Percentiles rank a stretch among this genome's conserved stretches.
Evolutionary conservation across 2,888 invertebrate species (phyloP).

Genomic region (Syritta pipiens): DNA sequence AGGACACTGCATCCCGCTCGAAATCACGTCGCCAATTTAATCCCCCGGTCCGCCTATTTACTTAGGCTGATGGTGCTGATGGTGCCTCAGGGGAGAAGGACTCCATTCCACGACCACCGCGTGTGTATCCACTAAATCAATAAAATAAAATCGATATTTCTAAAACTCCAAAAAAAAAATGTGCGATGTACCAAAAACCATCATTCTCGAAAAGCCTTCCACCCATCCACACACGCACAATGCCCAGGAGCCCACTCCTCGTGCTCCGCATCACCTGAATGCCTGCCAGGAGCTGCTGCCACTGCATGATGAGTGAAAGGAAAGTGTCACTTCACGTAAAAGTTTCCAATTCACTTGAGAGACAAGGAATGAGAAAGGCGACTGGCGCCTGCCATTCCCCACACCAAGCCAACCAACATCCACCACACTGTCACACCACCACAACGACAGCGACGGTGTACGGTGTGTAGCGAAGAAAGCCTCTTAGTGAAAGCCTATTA

Average conservation of each 20-base stretch:
- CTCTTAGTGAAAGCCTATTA: constrained; percentile 52
- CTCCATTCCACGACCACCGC: too few relatives aligned
- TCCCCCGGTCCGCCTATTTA: too few relatives aligned
- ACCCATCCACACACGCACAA: background rate
- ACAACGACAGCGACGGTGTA: background rate
- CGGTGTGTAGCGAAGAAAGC: constrained; percentile 19
- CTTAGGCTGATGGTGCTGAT: too few relatives aligned
- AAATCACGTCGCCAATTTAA: too few relatives aligned
- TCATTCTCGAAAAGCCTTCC: too few relatives aligned
- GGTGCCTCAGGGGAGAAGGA: too few relatives aligned
- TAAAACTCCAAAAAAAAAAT: too few relatives aligned
- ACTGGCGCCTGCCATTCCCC: background rate
- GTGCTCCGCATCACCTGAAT: background rate
- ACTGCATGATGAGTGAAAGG: constrained; percentile 8
- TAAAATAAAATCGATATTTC: too few relatives aligned
- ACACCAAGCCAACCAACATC: background rate
- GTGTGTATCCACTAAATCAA: too few relatives aligned
- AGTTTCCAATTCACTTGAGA: constrained; percentile 27
- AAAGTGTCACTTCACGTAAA: constrained; percentile 41
- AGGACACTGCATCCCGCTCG: too few relatives aligned
- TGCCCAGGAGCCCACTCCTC: background rate
- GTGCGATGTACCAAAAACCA: background rate
- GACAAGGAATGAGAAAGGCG: background rate
- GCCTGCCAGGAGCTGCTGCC: background rate
- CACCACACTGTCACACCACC: too few relatives aligned